Percentiles rank a stretch among this genome's conserved stretches.
These are phyloP conservation scores for Dryomyza anilis DNA, from an alignment of 2,888 invertebrate species.

Conservation along the genomic window DNA sequence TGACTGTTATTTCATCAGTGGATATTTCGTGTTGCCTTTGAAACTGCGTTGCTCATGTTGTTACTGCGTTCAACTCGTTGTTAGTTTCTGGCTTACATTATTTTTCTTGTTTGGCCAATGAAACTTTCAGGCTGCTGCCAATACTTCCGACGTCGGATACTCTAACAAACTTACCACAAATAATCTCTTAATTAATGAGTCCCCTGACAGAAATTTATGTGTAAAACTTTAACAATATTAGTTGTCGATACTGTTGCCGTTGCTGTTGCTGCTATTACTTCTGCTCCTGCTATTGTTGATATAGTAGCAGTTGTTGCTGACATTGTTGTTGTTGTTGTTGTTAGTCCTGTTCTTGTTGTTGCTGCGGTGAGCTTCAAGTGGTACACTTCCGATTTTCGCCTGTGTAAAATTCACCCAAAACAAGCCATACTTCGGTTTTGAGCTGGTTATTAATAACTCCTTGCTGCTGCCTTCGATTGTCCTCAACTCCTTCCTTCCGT, in stretches of 20 bases:
- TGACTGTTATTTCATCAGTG: no score
- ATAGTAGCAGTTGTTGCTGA: not conserved
- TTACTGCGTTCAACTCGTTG: no score
- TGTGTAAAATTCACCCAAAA: not conserved
- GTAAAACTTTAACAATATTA: slow-evolving; percentile 58
- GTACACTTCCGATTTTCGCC: not conserved
- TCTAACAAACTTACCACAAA: slow-evolving; percentile 14
- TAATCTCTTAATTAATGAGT: slow-evolving; percentile 54
- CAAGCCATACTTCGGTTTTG: not conserved
- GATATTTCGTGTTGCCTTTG: no score
- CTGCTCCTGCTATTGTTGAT: slow-evolving; percentile 6
- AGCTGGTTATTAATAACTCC: not conserved
- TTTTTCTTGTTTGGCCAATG: not conserved
- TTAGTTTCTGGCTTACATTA: no score
- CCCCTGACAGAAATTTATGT: slow-evolving; percentile 59
- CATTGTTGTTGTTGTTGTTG: not conserved
- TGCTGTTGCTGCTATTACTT: no score
- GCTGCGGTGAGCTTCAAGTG: not conserved
- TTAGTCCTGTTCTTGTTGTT: not conserved
- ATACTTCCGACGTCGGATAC: slow-evolving; percentile 8
- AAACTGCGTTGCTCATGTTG: no score
- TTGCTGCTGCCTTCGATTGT: not conserved
- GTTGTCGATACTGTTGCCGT: slow-evolving; percentile 37
- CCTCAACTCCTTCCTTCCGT: not conserved
- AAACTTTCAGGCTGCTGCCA: not conserved